These are phyloP conservation scores for Montifringilla adamsi DNA, from an alignment of 2,113 vertebrate genomes.

Conservation along the genomic window DNA sequence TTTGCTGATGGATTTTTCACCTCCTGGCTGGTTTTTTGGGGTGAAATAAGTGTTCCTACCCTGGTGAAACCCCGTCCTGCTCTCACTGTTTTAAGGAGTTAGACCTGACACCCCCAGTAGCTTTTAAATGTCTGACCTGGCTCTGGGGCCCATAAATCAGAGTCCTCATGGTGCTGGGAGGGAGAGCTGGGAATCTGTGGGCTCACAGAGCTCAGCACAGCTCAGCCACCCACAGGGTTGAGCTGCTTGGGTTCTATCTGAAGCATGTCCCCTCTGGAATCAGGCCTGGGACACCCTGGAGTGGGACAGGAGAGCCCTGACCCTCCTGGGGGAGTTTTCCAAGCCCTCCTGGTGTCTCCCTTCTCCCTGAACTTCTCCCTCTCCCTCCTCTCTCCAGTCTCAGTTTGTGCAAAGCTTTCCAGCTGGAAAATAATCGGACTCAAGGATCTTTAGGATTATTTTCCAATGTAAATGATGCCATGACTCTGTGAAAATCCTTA, in stretches of 20 bases:
- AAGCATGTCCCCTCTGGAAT: rapidly evolving
- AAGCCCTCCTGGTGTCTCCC: rapidly evolving
- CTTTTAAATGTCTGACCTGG: background rate
- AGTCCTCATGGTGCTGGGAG: background rate
- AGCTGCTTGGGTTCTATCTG: rapidly evolving
- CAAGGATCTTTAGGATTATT: background rate
- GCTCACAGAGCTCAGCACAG: background rate
- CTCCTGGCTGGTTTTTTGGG: background rate
- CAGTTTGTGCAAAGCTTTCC: background rate
- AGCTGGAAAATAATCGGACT: background rate
- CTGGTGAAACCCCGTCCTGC: rapidly evolving
- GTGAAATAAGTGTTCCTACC: background rate
- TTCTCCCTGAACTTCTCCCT: background rate
- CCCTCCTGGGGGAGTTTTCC: rapidly evolving
- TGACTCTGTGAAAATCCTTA: background rate
- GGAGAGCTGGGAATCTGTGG: background rate
- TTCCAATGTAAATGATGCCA: rapidly evolving
- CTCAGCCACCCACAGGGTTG: rapidly evolving
- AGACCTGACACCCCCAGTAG: background rate
- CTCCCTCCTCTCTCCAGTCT: background rate
- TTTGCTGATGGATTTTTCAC: rapidly evolving
- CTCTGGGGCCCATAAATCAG: background rate
- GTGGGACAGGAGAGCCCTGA: background rate
- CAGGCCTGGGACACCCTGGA: rapidly evolving
- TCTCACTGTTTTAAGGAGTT: background rate